phyloP scores from a whole-genome alignment of 2,113 vertebrate species.

The Clarias batrachus region DNA sequence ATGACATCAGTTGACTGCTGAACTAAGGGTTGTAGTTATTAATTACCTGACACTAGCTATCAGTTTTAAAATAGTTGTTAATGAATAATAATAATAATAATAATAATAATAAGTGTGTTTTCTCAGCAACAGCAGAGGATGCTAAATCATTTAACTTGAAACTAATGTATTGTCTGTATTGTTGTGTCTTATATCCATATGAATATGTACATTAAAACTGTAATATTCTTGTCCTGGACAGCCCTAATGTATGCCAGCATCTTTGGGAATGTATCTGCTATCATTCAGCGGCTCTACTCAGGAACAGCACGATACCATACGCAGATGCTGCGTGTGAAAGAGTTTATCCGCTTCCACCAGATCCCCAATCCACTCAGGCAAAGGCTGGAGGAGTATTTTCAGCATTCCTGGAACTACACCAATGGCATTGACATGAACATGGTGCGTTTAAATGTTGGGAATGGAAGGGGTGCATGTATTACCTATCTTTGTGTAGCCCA shows the following conservation, averaged over 20 bases:
- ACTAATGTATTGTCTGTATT: neutral
- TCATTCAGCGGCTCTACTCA: slow-evolving; percentile 98
- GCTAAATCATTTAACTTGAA: neutral
- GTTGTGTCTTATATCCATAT: neutral
- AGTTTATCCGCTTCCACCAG: slow-evolving; percentile 98
- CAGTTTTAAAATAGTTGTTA: too few relatives aligned
- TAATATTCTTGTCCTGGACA: slow-evolving; percentile 63
- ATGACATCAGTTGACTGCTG: too few relatives aligned
- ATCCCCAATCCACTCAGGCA: slow-evolving; percentile 95
- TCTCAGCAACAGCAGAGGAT: too few relatives aligned
- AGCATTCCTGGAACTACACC: slow-evolving; percentile 97
- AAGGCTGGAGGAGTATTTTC: slow-evolving; percentile 96
- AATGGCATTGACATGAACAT: slow-evolving; percentile 99
- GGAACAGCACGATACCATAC: slow-evolving; percentile 96
- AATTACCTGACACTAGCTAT: too few relatives aligned
- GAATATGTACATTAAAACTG: neutral
- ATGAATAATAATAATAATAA: too few relatives aligned
- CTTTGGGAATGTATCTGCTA: slow-evolving; percentile 98
- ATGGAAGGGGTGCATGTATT: too few relatives aligned
- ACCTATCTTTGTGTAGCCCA: neutral
- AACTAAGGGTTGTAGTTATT: too few relatives aligned
- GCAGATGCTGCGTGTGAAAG: slow-evolving; percentile 97
- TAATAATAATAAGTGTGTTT: too few relatives aligned
- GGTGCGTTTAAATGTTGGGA: slow-evolving; percentile 75
- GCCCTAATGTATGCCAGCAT: slow-evolving; percentile 99